These are phyloP conservation scores for Brachionus manjavacas DNA, from an alignment of 1,140 invertebrate genomes.

Conservation along the genomic window DNA sequence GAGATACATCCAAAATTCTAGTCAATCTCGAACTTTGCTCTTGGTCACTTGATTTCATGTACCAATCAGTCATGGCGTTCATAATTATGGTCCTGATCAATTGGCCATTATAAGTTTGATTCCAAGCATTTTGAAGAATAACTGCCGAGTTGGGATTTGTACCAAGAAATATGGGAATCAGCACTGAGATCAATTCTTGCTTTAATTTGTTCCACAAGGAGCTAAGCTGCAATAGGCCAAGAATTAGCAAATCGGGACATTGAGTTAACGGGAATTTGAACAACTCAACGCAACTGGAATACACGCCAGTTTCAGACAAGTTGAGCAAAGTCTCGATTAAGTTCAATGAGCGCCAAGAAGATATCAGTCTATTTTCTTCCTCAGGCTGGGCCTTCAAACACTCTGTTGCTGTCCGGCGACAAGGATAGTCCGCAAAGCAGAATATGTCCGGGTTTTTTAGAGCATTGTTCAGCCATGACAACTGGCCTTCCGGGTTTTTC, in stretches of 20 bases:
- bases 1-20: slow-evolving; percentile 88
- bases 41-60: slow-evolving; percentile 66
- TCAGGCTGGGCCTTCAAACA: slow-evolving; percentile 85
- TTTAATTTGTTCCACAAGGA: slow-evolving; percentile 55
- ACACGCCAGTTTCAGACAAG: slow-evolving; percentile 76
- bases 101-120: slow-evolving; percentile 56
- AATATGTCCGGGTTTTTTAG: slow-evolving; percentile 81
- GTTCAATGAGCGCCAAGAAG: slow-evolving; percentile 68
- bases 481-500: slow-evolving; percentile 82
- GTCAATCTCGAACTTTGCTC: slow-evolving; percentile 82
- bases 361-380: slow-evolving; percentile 45
- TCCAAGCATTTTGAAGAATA: slow-evolving; percentile 90
- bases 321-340: slow-evolving; percentile 79
- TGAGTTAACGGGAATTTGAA: slow-evolving; percentile 85
- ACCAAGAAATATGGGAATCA: slow-evolving; percentile 83
- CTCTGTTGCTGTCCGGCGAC: slow-evolving; percentile 74
- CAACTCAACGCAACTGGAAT: slow-evolving; percentile 68
- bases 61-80: slow-evolving; percentile 96
- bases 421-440: slow-evolving; percentile 83
- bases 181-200: slow-evolving; percentile 74
- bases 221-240: slow-evolving; percentile 75
- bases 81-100: slow-evolving; percentile 73
- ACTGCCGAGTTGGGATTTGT: slow-evolving; percentile 85
- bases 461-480: slow-evolving; percentile 77
- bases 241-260: slow-evolving; percentile 83